Conservation (phyloP, 2,888 invertebrate species). For the Aphelenchoides bicaudatus region DNA sequence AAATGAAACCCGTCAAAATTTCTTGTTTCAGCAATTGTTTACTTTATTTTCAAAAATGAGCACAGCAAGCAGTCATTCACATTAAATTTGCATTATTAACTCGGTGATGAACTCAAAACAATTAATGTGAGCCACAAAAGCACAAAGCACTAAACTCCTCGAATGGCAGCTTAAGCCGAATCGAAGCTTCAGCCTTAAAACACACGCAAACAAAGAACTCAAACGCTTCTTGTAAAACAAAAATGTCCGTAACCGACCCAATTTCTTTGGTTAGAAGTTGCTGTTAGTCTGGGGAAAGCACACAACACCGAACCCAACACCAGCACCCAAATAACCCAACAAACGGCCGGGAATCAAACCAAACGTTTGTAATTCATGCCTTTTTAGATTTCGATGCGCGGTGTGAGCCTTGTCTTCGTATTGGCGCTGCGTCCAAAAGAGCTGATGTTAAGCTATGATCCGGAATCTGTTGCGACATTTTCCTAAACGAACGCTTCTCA, state of each 20-base stretch:
- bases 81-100: background rate
- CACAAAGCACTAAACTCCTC: background rate
- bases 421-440: constrained; percentile 49
- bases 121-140: background rate
- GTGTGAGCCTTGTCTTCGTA: constrained; percentile 31
- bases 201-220: no score
- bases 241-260: background rate
- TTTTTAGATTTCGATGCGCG: constrained; percentile 44
- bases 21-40: background rate
- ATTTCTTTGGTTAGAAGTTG: background rate
- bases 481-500: constrained; percentile 54
- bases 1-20: constrained; percentile 10
- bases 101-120: background rate
- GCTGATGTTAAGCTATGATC: constrained; percentile 50
- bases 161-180: no score
- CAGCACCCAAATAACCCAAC: constrained; percentile 3
- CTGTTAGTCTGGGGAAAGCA: background rate
- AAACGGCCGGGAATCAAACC: constrained; percentile 10
- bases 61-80: constrained; percentile 10
- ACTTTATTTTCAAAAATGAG: no score
- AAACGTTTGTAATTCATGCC: constrained; percentile 28
- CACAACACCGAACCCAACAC: background rate
- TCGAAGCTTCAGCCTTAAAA: background rate
- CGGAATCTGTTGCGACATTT: constrained; percentile 33
- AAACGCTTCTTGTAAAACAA: no score